Evolutionary conservation across 2,113 vertebrate genomes (phyloP), one percentile per base, ranked within the genome.

Genomic region (Trochalopteron elliotii): DNA sequence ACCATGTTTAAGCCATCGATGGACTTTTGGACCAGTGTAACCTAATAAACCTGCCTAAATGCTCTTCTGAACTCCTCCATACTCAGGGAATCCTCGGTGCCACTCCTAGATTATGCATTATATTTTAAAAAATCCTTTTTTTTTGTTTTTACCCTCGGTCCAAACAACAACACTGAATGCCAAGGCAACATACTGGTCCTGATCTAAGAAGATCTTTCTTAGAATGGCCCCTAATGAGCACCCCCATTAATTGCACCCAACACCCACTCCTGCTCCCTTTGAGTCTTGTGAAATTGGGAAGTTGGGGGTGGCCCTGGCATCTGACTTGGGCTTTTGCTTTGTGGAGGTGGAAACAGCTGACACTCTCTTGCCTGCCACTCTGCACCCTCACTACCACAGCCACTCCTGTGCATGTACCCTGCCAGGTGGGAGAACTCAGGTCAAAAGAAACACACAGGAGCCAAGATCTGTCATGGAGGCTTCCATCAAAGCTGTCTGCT

Each of bases 41-140:
- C 25, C 12, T 55, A 6, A 0, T 18, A 72, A 83, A 86, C 5
- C 12, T 72, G 15, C 11, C 7, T 76, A 92, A 82, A 63, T 44
- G 21, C 22, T 86, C 24, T 60, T 87, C 31, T 83, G 44, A 92
- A 68, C 37, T 56, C 5, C 30, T 87, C 37, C 6, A 16, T 15
- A 59, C 6, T 68, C n/a, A 30, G 5, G 8, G 18, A 60, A 59
- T 47, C 33, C 61, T 71, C 47, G 59, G 10, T 44, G 24, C 4
- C 53, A 37, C 45, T 72, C 19, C 40, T 60, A 55, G 13, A 35
- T 80, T 65, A 83, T 5, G 4, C 7, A 83, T 57, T 74, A 44
- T 14, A 28, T 33, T 31, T 8, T 12, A 11, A 40, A 40, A 1
- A 6, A 25, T 15, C 47, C 2, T 5, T 0, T 4, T 0, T 44